Evolutionary conservation across 2,113 vertebrate genomes (phyloP), one percentile per base, ranked within the genome.

Genomic region (Oreochromis niloticus): DNA sequence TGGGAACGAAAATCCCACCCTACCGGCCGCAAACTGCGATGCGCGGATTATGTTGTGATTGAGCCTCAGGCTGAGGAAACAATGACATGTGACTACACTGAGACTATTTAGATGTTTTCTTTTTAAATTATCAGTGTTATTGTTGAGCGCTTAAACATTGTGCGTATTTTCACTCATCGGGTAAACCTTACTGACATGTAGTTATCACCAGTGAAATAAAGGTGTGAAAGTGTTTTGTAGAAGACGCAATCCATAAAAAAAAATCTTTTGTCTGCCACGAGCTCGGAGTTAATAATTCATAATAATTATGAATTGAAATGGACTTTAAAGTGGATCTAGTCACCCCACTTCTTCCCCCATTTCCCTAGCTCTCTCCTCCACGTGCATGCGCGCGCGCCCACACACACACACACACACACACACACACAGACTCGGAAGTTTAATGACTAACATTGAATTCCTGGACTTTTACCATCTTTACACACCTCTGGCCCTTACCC

Each of bases 1-100:
- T 80, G 87, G 84, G 86, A 89, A 84, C 87, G 14, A n/a, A 89
- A 89, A 93, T 93, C 94, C 89, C 90, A 89, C 91, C 94, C 94
- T 39, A n/a, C 50, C 24, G 85, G 36, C 73, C 82, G n/a, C 43
- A 68, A 89, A 85, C 83, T 63, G 87, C 30, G 14, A 71, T 9
- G 68, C 56, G 84, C 81, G 82, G 63, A 19, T 80, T 55, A 61
- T 79, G 82, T 22, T 24, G 71, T 9, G 81, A 80, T 55, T 63
- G 56, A 81, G 32, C 43, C 39, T 34, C 16, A 30, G n/a, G 22
- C 24, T 24, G 27, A 43, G 34, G 83, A 46, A 46, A 52, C 71
- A 46, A 11, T 57, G 85, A 43, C 80, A 57, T 50, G 34, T 5
- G 59, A 41, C 34, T 59, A 30, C 36, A 50, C 41, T 17, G 41